Conservation (phyloP, 2,888 invertebrate species). For the Calephelis perditalis region DNA sequence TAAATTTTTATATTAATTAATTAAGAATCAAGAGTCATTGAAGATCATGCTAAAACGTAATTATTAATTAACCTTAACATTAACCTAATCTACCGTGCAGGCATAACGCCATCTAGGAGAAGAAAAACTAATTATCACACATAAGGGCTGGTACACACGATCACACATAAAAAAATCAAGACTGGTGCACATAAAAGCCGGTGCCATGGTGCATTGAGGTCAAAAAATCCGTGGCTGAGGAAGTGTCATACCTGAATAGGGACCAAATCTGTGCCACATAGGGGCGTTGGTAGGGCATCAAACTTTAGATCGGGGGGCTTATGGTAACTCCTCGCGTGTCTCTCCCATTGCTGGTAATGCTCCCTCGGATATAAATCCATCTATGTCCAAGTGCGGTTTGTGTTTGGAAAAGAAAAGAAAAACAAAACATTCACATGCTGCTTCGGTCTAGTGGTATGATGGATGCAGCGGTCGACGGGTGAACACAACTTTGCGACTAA, state of each 20-base stretch:
- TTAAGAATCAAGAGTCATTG: neutral
- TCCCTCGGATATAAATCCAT: conserved; percentile 77
- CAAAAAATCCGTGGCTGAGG: conserved; percentile 57
- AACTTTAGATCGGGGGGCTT: conserved; percentile 77
- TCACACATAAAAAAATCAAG: conserved; percentile 44
- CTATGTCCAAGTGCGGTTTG: conserved; percentile 75
- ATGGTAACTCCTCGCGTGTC: conserved; percentile 79
- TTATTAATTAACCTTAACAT: conserved; percentile 18
- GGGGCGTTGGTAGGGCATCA: conserved; percentile 69
- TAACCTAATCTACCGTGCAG: conserved; percentile 52
- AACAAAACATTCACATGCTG: conserved; percentile 80
- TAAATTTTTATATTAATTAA: neutral
- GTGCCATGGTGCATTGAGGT: conserved; percentile 64
- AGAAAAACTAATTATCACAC: conserved; percentile 24
- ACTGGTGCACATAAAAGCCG: conserved; percentile 66
- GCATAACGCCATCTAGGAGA: conserved; percentile 27
- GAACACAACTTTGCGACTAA: conserved; percentile 54
- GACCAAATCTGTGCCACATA: conserved; percentile 72
- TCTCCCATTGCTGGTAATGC: conserved; percentile 84
- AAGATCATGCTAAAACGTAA: conserved; percentile 15
- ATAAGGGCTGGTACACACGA: conserved; percentile 21
- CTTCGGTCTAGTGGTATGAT: conserved; percentile 64
- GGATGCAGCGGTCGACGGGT: conserved; percentile 63
- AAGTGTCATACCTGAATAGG: conserved; percentile 75
- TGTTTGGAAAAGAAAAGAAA: conserved; percentile 77